Evolutionary conservation across 2,797 vertebrate genomes (phyloP), one percentile per base, ranked within the genome.

Genomic region (Falco berigora): DNA sequence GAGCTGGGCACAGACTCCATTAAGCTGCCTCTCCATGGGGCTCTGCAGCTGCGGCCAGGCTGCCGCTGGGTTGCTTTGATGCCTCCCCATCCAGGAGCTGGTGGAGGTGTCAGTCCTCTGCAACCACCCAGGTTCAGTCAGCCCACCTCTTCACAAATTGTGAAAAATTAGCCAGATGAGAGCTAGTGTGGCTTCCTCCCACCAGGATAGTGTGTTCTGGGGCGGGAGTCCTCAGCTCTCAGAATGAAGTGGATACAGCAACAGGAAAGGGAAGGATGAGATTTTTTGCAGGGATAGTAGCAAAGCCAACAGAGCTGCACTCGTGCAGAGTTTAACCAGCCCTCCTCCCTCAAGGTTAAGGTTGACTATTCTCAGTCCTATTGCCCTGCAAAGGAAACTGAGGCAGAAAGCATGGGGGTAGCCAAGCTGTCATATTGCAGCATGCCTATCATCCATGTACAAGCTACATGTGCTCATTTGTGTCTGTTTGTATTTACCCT

Each of bases 401-500:
- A 90, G 94, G 36, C 23, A 76, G 68, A 71, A 68, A 36, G 12
- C 36, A 58, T 0, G 3, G 24, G 24, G 53, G 21, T 7, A 81
- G 69, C 58, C 28, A 38, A 79, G 83, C 50, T 86, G 82, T 66
- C 87, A 55, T 32, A 22, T 62, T 84, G 47, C 68, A 73, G 76
- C 0, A 0, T 46, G 58, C 66, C 61, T 28, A 5, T 5, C 34
- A 20, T 38, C 63, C 22, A 1, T 9, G 32, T 20, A 76, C 13
- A 34, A 91, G 67, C 73, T 87, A 61, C 77, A 58, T 5, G 62
- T 55, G 75, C 84, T 88, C 22, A 24, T 87, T 42, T 94, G 62
- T 53, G 72, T 58, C 75, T 91, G 85, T 93, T 82, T 95, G 69
- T 88, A 83, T 95, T 96, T 90, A 90, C 73, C 47, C 34, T 95